Percentiles rank a stretch among this genome's conserved stretches.
Conservation (phyloP, 2,888 invertebrate genomes). For the Sericinus montela region DNA sequence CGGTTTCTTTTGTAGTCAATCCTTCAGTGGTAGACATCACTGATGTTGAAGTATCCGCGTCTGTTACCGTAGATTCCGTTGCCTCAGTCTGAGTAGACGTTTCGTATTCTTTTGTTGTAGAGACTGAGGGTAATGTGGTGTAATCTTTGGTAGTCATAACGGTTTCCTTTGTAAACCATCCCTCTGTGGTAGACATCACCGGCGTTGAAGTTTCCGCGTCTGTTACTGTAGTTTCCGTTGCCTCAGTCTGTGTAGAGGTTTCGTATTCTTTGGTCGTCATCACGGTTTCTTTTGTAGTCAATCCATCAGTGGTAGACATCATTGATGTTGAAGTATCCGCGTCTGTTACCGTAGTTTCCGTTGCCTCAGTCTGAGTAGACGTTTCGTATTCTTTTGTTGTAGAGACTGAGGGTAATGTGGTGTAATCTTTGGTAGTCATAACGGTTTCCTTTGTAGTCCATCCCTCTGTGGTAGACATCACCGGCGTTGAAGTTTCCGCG, state of each 20-base stretch:
- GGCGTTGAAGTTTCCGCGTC: too few species aligned
- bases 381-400: not conserved
- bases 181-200: too few species aligned
- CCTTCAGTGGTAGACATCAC: too few species aligned
- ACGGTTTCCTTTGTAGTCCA: not conserved
- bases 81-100: not conserved
- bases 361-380: too few species aligned
- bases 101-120: not conserved
- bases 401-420: not conserved
- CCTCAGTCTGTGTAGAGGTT: not conserved
- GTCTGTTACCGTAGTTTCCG: too few species aligned
- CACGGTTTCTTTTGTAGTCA: too few species aligned
- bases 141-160: too few species aligned
- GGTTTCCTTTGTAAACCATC: too few species aligned
- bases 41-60: too few species aligned
- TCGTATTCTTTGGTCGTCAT: not conserved
- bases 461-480: not conserved
- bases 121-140: not conserved
- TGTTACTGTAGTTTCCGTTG: not conserved
- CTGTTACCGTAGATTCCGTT: slow-evolving; percentile 13
- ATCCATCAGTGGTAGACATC: too few species aligned
- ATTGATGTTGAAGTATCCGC: too few species aligned
- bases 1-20: too few species aligned
- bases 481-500: not conserved
- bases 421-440: not conserved